Conservation (phyloP, 2,888 invertebrate species). For the Lingula anatina region DNA sequence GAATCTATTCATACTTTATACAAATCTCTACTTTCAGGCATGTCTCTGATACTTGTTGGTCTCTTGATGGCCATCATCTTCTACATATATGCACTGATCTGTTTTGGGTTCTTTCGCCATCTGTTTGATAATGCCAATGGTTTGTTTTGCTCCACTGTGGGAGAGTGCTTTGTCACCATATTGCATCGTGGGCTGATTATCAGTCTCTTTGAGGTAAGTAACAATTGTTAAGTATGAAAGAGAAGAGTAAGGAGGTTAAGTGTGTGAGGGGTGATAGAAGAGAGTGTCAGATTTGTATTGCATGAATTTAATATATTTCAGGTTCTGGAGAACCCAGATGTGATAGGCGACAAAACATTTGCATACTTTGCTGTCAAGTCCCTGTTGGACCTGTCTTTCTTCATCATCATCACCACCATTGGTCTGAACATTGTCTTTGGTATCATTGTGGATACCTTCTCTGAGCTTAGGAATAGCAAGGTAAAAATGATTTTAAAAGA, state of each 20-base stretch:
- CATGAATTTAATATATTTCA: no score
- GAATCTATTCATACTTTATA: no score
- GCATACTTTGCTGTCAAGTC: slow-evolving; percentile 25
- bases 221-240: no score
- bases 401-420: slow-evolving; percentile 49
- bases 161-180: slow-evolving; percentile 40
- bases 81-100: slow-evolving; percentile 40
- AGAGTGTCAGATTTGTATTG: no score
- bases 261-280: no score
- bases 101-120: slow-evolving; percentile 39
- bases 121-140: slow-evolving; percentile 15
- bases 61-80: slow-evolving; percentile 37
- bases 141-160: slow-evolving; percentile 35
- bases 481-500: slow-evolving; percentile 22
- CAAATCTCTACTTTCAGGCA: slow-evolving; percentile 24
- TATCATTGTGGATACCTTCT: slow-evolving; percentile 52
- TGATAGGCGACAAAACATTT: slow-evolving; percentile 18
- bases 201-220: slow-evolving; percentile 33
- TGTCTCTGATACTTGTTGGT: slow-evolving; percentile 41
- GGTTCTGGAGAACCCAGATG: no score
- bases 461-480: slow-evolving; percentile 49
- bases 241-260: no score
- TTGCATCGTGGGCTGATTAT: slow-evolving; percentile 42
- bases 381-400: slow-evolving; percentile 45
- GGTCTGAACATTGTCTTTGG: slow-evolving; percentile 51